Evolutionary conservation across 2,797 vertebrate genomes (phyloP), one percentile per base, ranked within the genome.

Genomic region (Cossypha polioptera): DNA sequence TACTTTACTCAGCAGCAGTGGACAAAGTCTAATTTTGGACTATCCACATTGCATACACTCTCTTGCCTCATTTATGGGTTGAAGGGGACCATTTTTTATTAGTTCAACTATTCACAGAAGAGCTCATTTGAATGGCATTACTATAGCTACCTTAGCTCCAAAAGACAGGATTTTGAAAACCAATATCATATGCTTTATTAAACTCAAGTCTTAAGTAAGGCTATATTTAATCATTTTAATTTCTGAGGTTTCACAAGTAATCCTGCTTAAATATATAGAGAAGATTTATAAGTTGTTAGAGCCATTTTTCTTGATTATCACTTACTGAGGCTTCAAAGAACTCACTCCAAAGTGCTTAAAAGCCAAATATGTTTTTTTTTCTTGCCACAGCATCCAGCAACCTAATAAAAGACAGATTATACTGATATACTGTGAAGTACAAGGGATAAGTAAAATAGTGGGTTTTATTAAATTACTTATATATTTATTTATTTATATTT

Each of bases 181-280:
- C 69, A 92, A 76, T 95, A 95, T 91, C 51, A 58, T 86, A 58
- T 59, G 50, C 79, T 88, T 95, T 96, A 96, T 92, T 96, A 95
- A 96, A 93, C 67, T 96, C 51, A 84, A 81, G 74, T 86, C 86
- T 86, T 94, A 94, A 88, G 25, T 69, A 81, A 88, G 62, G 80
- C 88, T 95, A 78, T 94, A 79, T 92, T 93, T 96, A 94, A 95
- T 95, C 1, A 90, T 84, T 95, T 95, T 95, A 95, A 95, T 96
- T 96, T 95, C 73, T 95, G 86, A 88, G 67, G 67, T 81, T 95
- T 94, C 88, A 88, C 85, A 85, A 57, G 66, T 95, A 95, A 95
- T 96, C 88, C 92, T 86, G 57, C 88, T 94, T 94, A 96, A 95
- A 94, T 95, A 95, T 67, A 84, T 76, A 38, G 40, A 88, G 94